Evolutionary conservation across 2,797 vertebrate genomes (phyloP).

Genomic region (Melanotaenia nigrans): DNA sequence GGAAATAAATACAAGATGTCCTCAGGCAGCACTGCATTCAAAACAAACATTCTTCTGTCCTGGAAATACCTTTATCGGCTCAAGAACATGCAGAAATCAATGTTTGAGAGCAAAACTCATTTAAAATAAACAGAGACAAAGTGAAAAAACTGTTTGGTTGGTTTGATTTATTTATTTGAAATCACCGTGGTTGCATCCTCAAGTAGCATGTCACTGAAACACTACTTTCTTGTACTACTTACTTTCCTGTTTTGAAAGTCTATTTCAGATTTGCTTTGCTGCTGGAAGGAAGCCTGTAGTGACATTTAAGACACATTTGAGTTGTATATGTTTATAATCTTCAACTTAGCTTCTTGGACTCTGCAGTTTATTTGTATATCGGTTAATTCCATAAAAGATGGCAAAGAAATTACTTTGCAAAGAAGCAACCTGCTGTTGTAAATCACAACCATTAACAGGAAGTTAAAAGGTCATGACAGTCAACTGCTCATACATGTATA

Average conservation of each 20-base stretch:
- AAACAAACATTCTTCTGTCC: background rate
- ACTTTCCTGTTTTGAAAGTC: background rate
- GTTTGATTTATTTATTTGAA: background rate
- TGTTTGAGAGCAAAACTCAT: background rate
- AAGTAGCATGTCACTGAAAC: background rate
- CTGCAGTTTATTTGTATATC: too few relatives aligned
- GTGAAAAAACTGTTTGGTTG: background rate
- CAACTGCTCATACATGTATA: background rate
- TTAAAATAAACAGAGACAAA: background rate
- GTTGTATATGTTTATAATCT: too few relatives aligned
- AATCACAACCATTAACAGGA: background rate
- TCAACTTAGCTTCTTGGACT: too few relatives aligned
- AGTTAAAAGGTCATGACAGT: background rate
- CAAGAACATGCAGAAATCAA: background rate
- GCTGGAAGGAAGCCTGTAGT: too few relatives aligned
- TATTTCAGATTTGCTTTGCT: too few relatives aligned
- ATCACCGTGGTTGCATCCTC: background rate
- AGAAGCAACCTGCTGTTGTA: background rate
- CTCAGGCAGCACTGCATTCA: background rate
- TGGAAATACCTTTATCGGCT: background rate
- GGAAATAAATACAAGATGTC: background rate
- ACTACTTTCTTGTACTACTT: too few relatives aligned
- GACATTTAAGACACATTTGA: too few relatives aligned
- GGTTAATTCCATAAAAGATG: too few relatives aligned
- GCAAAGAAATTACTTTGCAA: too few relatives aligned